These are phyloP conservation scores for Diarsia dahlii DNA, from an alignment of 2,888 invertebrate species.

Conservation along the genomic window DNA sequence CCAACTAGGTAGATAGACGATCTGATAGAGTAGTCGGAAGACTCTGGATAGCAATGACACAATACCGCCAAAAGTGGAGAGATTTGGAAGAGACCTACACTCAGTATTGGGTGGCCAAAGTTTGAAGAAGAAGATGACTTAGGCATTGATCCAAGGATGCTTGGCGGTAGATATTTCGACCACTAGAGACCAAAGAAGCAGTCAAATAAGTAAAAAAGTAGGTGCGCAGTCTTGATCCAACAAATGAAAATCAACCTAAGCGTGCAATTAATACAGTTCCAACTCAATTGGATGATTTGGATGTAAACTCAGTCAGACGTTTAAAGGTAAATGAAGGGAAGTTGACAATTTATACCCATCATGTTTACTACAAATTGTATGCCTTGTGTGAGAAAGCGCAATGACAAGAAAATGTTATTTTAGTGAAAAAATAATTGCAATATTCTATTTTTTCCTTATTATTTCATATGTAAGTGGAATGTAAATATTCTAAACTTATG, in stretches of 20 bases:
- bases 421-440: not conserved
- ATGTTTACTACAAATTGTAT: not conserved
- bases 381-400: constrained; percentile 15
- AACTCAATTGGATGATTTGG: constrained; percentile 25
- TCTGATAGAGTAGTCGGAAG: not conserved
- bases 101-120: not conserved
- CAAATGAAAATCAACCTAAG: constrained; percentile 3
- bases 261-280: not conserved
- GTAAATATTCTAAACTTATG: too few species aligned
- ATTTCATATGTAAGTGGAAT: too few species aligned
- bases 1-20: not conserved
- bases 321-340: constrained; percentile 16
- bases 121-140: not conserved
- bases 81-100: not conserved
- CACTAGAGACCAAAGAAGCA: not conserved
- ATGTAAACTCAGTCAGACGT: not conserved
- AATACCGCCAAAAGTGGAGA: not conserved
- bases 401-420: not conserved
- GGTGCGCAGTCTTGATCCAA: not conserved
- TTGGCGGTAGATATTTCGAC: not conserved
- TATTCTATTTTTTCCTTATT: too few species aligned
- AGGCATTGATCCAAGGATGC: not conserved
- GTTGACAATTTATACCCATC: constrained; percentile 23
- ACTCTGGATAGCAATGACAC: not conserved
- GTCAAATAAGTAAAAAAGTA: not conserved